phyloP scores from a whole-genome alignment of 2,888 invertebrate genomes.

The Marronus borbonicus region DNA sequence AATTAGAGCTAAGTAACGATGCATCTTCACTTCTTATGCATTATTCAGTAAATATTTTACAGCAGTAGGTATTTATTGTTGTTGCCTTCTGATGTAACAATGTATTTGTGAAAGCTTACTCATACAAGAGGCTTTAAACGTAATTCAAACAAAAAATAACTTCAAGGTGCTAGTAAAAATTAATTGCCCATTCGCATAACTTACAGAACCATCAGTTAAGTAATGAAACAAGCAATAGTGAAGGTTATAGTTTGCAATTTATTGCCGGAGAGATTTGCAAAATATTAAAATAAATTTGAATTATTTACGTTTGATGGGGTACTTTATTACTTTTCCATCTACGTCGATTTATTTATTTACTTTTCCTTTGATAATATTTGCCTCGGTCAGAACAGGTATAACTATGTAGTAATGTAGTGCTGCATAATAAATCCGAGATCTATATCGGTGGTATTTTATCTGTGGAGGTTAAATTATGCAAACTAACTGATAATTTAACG shows the following conservation, averaged over 20 bases:
- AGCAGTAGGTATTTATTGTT: no score
- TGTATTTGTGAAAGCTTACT: background rate
- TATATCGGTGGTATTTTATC: slow-evolving; percentile 8
- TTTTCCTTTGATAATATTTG: background rate
- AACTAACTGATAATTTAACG: slow-evolving; percentile 18
- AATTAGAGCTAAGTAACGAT: no score
- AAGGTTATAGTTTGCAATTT: background rate
- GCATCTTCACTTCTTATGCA: background rate
- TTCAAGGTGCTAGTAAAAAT: slow-evolving; percentile 22
- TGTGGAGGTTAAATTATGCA: slow-evolving; percentile 10
- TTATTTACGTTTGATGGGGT: background rate
- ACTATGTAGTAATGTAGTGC: background rate
- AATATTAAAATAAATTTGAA: slow-evolving; percentile 8
- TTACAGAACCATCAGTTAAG: background rate
- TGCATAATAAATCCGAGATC: no score
- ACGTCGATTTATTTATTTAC: background rate
- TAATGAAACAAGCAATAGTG: background rate
- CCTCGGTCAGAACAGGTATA: background rate
- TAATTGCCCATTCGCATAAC: slow-evolving; percentile 6
- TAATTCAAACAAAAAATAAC: background rate
- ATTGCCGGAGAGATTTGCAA: background rate
- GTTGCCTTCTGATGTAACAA: background rate
- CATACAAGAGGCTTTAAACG: slow-evolving; percentile 1
- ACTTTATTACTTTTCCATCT: background rate
- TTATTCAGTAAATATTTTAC: background rate